Base-by-base conservation (phyloP, 2,888 invertebrate species). In the Nowickia ferox region DNA sequence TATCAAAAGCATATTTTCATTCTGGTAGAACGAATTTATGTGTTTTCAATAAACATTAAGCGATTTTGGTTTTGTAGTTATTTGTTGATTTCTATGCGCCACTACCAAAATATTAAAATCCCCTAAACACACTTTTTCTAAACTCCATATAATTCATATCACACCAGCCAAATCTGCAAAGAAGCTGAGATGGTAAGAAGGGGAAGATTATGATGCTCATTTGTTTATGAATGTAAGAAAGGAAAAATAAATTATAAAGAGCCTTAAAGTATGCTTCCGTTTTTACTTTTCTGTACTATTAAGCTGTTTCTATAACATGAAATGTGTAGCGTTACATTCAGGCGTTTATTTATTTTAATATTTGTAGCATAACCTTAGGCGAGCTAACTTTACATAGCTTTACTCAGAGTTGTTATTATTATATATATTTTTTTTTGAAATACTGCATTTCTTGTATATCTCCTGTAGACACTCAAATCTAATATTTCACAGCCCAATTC, bases 11-110 rank as follows among this genome's bases (percentile, higher is more conserved):
- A 93, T 93, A 93, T 92, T 92, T 92, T 92, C 91, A 91, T 92
- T 93, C 92, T 93, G 92, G 92, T 92, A 92, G 92, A 93, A 92
- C 92, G 92, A 92, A 91, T 93, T 93, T 92, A 93, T 93, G 92
- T 92, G 91, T 93, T 92, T 93, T 92, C 92, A 93, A 93, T 93
- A 93, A 92, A 93, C 93, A 93, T 93, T 92, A 92, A 92, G 92
- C 92, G 93, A 92, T 92, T 92, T 91, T 87, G 91, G 91, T 89
- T 91, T 90, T 90, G 59, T 59, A 69, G 59, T 40, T 82, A 69
- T 82, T 87, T 90, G 82, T 65, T 77, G 76, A 74, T 74, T 81
- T 81, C 59, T 71, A 19, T 55, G 9, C 57, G 55, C 38, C 63
- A 55, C 55, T 65, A 48, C 30, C 10, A 66, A 51, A 42, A 3